phyloP scores from a whole-genome alignment of 2,888 invertebrate species.

The Athetis lepigone region DNA sequence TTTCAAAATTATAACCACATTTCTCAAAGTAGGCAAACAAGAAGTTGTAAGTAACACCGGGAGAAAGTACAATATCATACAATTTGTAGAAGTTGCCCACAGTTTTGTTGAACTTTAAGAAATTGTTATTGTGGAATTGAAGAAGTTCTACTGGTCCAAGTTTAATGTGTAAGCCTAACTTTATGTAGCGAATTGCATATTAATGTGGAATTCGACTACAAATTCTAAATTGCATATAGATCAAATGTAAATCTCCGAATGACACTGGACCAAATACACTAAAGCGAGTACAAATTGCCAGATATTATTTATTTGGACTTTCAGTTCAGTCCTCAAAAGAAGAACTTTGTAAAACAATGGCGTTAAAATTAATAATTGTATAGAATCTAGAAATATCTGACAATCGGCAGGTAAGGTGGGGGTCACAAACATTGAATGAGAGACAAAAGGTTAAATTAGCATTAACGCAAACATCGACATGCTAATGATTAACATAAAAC shows the following conservation, averaged over 20 bases:
- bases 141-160: constrained; percentile 34
- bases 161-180: constrained; percentile 23
- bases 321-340: neutral
- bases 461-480: constrained; percentile 69
- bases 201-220: constrained; percentile 36
- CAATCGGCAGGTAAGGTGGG: constrained; percentile 47
- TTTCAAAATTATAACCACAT: constrained; percentile 18
- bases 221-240: constrained; percentile 48
- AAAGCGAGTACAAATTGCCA: constrained; percentile 59
- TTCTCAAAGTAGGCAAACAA: constrained; percentile 22
- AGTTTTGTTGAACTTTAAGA: constrained; percentile 33
- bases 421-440: constrained; percentile 57
- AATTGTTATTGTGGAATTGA: constrained; percentile 34
- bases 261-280: constrained; percentile 61
- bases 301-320: constrained; percentile 39
- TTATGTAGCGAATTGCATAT: constrained; percentile 33
- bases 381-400: no score
- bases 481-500: constrained; percentile 70
- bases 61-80: constrained; percentile 31
- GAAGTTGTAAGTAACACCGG: constrained; percentile 25
- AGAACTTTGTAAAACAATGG: neutral
- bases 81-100: constrained; percentile 32
- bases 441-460: constrained; percentile 59
- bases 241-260: constrained; percentile 60
- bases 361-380: no score